Evolutionary conservation across 2,113 vertebrate genomes (phyloP).

Genomic region (Eclectus roratus): DNA sequence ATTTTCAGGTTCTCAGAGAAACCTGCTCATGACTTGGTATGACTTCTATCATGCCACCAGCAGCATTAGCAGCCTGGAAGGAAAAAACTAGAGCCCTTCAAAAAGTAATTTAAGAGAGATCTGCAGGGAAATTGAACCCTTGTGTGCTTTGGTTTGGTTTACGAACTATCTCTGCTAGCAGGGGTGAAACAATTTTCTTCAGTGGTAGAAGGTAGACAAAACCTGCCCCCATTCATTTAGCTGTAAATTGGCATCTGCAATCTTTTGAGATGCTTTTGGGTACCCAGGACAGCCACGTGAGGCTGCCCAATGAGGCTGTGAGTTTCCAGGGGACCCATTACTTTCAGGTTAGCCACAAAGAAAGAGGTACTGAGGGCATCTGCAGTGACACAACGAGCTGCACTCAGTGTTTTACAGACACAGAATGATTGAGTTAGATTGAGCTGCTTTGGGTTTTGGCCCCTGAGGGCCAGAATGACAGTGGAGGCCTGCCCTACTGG

Average conservation of each 20-base stretch:
- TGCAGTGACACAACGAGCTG: not conserved
- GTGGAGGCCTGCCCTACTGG: not conserved
- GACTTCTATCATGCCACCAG: not conserved
- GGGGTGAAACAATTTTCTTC: not conserved
- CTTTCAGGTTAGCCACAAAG: fast-evolving
- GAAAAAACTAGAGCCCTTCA: not conserved
- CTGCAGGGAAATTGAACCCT: not conserved
- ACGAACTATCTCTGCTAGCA: not conserved
- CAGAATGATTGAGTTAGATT: not conserved
- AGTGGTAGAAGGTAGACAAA: not conserved
- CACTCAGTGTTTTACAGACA: not conserved
- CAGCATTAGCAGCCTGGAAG: not conserved
- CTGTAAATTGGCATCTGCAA: not conserved
- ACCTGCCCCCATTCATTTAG: not conserved
- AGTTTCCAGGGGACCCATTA: not conserved
- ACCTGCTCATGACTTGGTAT: not conserved
- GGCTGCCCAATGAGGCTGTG: not conserved
- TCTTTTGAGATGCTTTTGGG: not conserved
- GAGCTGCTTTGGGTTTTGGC: not conserved
- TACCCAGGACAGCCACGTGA: not conserved
- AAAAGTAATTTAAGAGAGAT: not conserved
- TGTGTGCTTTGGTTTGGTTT: not conserved
- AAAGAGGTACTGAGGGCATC: not conserved
- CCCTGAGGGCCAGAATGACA: not conserved
- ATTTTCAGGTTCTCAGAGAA: not conserved